Evolutionary conservation across 2,888 invertebrate genomes (phyloP).

Genomic region (Caenorhabditis uteleia): DNA sequence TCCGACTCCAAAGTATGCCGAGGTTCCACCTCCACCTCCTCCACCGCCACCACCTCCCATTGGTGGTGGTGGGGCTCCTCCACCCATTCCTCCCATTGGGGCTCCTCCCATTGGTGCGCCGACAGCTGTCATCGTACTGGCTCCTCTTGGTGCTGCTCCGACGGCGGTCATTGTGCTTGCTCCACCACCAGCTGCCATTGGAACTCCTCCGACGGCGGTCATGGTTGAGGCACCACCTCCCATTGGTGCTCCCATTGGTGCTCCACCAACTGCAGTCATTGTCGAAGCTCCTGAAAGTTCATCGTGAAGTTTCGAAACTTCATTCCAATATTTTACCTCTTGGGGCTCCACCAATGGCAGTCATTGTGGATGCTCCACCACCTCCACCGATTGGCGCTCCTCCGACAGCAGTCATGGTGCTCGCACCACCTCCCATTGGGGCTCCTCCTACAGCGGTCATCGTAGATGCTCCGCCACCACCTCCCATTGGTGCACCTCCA

Average conservation of each 20-base stretch:
- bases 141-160: slow-evolving; percentile 30
- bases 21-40: slow-evolving; percentile 33
- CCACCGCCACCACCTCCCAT: slow-evolving; percentile 9
- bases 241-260: too few relatives aligned
- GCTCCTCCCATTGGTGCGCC: slow-evolving; percentile 27
- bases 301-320: too few relatives aligned
- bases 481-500: too few relatives aligned
- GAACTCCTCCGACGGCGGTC: too few relatives aligned
- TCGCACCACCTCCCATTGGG: too few relatives aligned
- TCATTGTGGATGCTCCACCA: slow-evolving; percentile 19
- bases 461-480: too few relatives aligned
- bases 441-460: too few relatives aligned
- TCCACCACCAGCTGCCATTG: slow-evolving; percentile 48
- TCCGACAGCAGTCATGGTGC: slow-evolving; percentile 17
- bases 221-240: too few relatives aligned
- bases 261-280: slow-evolving; percentile 23
- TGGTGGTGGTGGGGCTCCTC: slow-evolving; percentile 1
- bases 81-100: slow-evolving; percentile 14
- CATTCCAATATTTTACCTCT: slow-evolving; percentile 3
- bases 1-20: slow-evolving; percentile 41
- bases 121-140: slow-evolving; percentile 50
- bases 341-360: slow-evolving; percentile 24
- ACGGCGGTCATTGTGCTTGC: slow-evolving; percentile 49
- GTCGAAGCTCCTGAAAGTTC: slow-evolving; percentile 15
- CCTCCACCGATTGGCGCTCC: too few relatives aligned